Evolutionary conservation across 2,113 vertebrate genomes (phyloP).

Genomic region (Sinocyclocheilus maitianheensis): DNA sequence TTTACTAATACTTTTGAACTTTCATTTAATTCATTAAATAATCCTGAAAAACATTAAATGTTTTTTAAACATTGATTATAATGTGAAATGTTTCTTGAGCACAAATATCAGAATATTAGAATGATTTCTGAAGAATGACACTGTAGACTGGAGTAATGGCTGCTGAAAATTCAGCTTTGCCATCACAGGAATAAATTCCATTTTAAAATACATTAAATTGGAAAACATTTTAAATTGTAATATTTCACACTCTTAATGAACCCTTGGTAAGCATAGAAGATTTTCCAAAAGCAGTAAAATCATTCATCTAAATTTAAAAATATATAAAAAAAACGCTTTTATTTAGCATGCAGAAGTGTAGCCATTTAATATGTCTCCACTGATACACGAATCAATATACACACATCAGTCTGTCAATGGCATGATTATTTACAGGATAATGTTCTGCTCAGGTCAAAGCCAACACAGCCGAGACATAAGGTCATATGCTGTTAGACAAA

Average conservation of each 20-base stretch:
- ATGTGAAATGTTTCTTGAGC: neutral
- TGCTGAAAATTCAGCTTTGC: neutral
- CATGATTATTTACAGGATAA: slow-evolving; percentile 34
- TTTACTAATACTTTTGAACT: neutral
- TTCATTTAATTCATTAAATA: neutral
- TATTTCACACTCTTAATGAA: neutral
- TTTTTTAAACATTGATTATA: neutral
- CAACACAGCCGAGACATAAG: slow-evolving; percentile 15
- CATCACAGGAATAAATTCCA: neutral
- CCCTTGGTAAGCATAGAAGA: neutral
- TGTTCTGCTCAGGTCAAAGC: slow-evolving; percentile 30
- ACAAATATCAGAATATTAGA: neutral
- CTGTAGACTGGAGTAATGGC: neutral
- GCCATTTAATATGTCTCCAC: neutral
- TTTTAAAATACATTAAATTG: neutral
- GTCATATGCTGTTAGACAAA: slow-evolving; percentile 5
- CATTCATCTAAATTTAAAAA: neutral
- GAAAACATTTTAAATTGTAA: neutral
- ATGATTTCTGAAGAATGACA: neutral
- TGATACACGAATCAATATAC: slow-evolving; percentile 10
- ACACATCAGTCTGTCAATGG: slow-evolving; percentile 33
- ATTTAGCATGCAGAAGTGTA: neutral
- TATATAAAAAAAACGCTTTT: neutral
- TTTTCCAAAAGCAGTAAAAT: neutral
- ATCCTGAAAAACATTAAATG: neutral